phyloP scores from a whole-genome alignment of 2,113 vertebrate species.

The Zeus faber region DNA sequence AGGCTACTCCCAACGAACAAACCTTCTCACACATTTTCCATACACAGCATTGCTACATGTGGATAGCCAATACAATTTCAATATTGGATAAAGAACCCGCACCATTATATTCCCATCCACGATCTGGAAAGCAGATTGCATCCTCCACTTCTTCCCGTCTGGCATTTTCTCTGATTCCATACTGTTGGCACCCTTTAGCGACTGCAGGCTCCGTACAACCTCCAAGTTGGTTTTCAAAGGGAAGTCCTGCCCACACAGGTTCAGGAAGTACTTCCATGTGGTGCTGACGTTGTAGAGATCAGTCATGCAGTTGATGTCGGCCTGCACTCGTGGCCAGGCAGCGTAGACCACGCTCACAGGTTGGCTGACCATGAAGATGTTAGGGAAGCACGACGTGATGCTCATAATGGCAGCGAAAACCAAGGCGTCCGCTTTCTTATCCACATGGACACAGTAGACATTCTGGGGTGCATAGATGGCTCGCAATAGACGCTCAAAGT shows the following conservation, averaged over 20 bases:
- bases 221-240: conserved; percentile 92
- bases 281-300: conserved; percentile 76
- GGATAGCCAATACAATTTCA: no score
- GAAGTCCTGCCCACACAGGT: conserved; percentile 92
- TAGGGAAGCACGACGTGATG: conserved; percentile 84
- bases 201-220: conserved; percentile 80
- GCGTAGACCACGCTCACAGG: conserved; percentile 82
- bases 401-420: conserved; percentile 71
- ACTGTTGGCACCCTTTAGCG: conserved; percentile 80
- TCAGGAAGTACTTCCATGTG: conserved; percentile 89
- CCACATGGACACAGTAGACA: conserved; percentile 84
- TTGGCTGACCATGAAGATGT: conserved; percentile 82
- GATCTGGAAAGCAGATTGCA: conserved; percentile 68
- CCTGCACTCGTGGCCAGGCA: conserved; percentile 86
- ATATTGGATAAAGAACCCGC: not conserved
- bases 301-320: conserved; percentile 92
- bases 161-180: conserved; percentile 83
- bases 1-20: no score
- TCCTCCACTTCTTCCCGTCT: conserved; percentile 71
- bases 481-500: conserved; percentile 67
- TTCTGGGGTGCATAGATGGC: conserved; percentile 73
- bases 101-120: conserved; percentile 68
- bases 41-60: no score
- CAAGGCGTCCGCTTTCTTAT: conserved; percentile 75
- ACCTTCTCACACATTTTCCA: no score